phyloP scores from a whole-genome alignment of 2,113 vertebrate genomes.

The Motacilla tschutschensis region DNA sequence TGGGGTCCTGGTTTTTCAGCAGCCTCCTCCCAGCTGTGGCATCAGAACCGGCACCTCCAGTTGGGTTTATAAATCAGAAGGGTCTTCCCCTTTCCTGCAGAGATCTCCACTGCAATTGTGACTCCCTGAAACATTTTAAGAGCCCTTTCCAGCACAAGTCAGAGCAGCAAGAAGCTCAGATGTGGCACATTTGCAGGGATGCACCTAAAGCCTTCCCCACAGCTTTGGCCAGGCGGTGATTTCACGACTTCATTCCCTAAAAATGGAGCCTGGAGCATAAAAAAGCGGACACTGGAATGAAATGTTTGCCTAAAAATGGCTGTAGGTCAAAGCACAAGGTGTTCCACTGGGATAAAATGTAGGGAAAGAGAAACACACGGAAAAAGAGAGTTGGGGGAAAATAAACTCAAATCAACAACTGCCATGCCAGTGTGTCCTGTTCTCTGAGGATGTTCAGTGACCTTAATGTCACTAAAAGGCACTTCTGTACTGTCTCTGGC shows the following conservation, averaged over 20 bases:
- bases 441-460: neutral
- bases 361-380: neutral
- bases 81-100: neutral
- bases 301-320: neutral
- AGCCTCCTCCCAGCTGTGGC: neutral
- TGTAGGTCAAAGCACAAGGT: neutral
- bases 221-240: neutral
- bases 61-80: neutral
- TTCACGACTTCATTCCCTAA: neutral
- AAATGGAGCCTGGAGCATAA: neutral
- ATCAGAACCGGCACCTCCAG: neutral
- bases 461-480: neutral
- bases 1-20: neutral
- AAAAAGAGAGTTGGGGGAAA: neutral
- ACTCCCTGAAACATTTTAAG: neutral
- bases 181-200: neutral
- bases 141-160: neutral
- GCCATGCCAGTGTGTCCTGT: neutral
- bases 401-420: neutral
- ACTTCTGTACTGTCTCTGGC: neutral
- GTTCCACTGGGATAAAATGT: neutral
- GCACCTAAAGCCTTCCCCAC: neutral
- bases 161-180: neutral
- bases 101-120: neutral
- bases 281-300: neutral